Base-by-base conservation (phyloP, 2,113 vertebrate species). In the Trochalopteron elliotii region DNA sequence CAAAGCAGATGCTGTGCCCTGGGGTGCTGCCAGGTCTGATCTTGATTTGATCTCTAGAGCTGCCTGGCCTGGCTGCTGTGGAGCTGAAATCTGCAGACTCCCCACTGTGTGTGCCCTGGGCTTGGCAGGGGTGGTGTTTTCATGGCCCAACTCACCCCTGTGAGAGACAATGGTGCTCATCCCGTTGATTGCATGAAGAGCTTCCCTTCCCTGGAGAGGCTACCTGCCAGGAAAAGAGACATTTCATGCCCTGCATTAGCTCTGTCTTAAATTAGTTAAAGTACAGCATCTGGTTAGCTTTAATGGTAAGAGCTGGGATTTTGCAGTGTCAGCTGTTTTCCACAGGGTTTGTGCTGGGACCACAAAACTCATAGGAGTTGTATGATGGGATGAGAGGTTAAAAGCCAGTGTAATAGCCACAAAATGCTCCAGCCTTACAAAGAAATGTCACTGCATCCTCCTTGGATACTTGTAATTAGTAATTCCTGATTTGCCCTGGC, bases 141-240 rank as follows among this genome's bases (percentile, higher is more conserved):
- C 16, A 1, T 21, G 27, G 75, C 23, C 61, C 7, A 3, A 0
- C 21, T 67, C 1, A 0, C 47, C 30, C 30, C 30, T 44, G 0
- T 35, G 83, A 12, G 17, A 72, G 68, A 64, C 57, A 39, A 1
- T 0, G 4, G 53, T 47, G 40, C 53, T 90, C 22, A 28, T 83
- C 39, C 50, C 0, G 0, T 4, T 57, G 40, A 31, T 18, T 81
- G 49, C 63, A 31, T 2, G 10, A 70, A 63, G 69, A 94, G 3
- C 27, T 35, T 35, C 24, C 2, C 1, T 64, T 75, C 69, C 50
- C 74, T 11, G 1, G 47, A 45, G 87, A n/a, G 21, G 9, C 11
- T 20, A 17, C 55, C 37, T 72, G 14, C 24, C 35, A 55, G 75
- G 50, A 72, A 86, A 22, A 33, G 40, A 89, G 57, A 2, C 57